Base-by-base conservation (phyloP, 2,113 vertebrate species). In the Crotalus helleri region DNA sequence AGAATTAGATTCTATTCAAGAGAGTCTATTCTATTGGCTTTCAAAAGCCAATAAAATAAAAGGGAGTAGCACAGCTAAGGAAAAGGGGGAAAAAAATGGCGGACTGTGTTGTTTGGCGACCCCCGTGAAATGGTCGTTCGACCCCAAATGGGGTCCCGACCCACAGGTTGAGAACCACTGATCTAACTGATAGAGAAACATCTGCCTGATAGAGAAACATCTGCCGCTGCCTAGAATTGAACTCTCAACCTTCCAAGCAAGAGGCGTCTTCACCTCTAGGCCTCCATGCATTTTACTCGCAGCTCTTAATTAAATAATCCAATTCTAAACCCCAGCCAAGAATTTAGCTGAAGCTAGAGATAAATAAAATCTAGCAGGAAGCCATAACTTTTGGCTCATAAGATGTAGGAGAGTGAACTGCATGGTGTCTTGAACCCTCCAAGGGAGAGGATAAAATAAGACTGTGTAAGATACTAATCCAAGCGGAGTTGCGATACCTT, bases 401-500 rank as follows among this genome's bases (percentile, higher is more conserved):
- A 61, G 9, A 29, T 7, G 24, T 61, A 26, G 24, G 59, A 4
- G 9, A 5, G 4, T 13, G 29, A 69, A 13, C 61, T 5, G 26
- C 26, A 4, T n/a, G 61, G 61, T 11, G 61, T 69, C 61, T 69
- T 13, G 29, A 69, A 15, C 2, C 26, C 12, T 90, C 49, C 23
- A 7, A 33, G 4, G 7, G 46, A 69, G 17, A 29, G 64, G 49
- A 90, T 69, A 64, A 64, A 11, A 91, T n/a, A 90, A 49, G 61
- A 74, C 19, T 9, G 44, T 55, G 21, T 7, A 33, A 23, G 26
- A 5, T 44, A 58, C 2, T 11, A 3, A 59, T 33, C 4, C 26
- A 11, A 29, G 0, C 2, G 0, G 23, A 0, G 12, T 5, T 19
- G 51, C 2, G 1, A 29, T 96, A 98, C 98, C 98, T 98, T 95